A percentile compares a stretch with the other conserved stretches of the same genome.
Conservation (phyloP, 2,797 vertebrate species). For the Melanotaenia pygmaea region DNA sequence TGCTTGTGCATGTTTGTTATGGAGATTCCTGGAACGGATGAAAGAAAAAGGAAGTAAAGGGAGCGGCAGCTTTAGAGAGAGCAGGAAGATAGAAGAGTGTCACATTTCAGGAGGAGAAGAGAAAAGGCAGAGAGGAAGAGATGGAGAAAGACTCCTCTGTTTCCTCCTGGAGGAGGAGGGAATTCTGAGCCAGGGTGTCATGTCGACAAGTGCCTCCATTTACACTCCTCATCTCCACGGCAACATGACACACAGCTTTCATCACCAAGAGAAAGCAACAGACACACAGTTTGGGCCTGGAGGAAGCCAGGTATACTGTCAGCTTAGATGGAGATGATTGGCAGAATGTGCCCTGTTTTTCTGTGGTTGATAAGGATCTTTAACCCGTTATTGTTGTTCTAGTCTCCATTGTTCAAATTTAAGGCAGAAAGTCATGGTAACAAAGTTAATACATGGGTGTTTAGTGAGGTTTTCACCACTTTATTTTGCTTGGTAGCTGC, state of each 20-base stretch:
- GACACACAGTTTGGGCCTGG: conserved; percentile 10
- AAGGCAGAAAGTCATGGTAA: background rate
- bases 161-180: conserved; percentile 68
- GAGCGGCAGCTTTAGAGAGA: conserved; percentile 38
- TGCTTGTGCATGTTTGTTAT: conserved; percentile 1
- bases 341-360: background rate
- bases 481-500: no score
- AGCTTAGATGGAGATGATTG: background rate
- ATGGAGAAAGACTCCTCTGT: conserved; percentile 77
- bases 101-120: conserved; percentile 64
- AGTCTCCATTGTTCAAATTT: background rate
- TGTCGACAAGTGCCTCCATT: conserved; percentile 78
- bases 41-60: conserved; percentile 53
- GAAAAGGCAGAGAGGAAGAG: conserved; percentile 58
- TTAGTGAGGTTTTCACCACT: background rate
- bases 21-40: conserved; percentile 32
- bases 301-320: conserved; percentile 19
- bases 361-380: background rate
- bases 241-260: conserved; percentile 67
- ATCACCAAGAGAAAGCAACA: conserved; percentile 45
- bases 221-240: conserved; percentile 76
- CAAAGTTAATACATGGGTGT: background rate
- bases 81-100: conserved; percentile 59
- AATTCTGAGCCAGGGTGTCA: conserved; percentile 81
- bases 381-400: background rate